phyloP scores from a whole-genome alignment of 2,797 vertebrate genomes.

The Iguana delicatissima region DNA sequence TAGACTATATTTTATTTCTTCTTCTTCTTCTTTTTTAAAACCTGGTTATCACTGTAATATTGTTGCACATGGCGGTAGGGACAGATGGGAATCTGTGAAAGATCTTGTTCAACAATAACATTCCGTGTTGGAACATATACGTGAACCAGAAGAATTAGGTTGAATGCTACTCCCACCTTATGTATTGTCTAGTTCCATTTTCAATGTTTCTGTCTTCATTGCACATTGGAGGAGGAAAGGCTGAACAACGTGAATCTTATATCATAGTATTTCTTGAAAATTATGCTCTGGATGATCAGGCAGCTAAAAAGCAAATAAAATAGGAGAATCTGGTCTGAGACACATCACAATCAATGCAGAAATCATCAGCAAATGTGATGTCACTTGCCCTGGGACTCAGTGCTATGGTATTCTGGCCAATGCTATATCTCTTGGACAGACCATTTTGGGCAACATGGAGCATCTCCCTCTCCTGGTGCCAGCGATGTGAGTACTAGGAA shows the following conservation, averaged over 20 bases:
- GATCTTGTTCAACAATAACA: background rate
- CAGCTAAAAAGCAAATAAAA: background rate
- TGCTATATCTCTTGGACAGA: too few relatives aligned
- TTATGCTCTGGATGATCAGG: background rate
- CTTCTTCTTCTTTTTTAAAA: background rate
- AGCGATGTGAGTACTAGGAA: too few relatives aligned
- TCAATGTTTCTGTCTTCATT: background rate
- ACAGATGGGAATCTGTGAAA: background rate
- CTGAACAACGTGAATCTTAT: background rate
- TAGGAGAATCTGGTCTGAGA: background rate
- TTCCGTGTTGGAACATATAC: background rate
- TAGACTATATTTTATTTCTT: constrained; percentile 4
- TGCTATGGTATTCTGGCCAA: too few relatives aligned
- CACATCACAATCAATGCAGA: background rate
- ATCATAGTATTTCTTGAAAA: background rate
- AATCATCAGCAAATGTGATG: background rate
- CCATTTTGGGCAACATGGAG: background rate
- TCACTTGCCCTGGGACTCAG: background rate
- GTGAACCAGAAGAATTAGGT: background rate
- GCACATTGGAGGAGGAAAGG: background rate
- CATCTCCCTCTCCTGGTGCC: background rate
- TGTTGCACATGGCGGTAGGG: background rate
- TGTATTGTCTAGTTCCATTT: background rate
- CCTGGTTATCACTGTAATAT: background rate
- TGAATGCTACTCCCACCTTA: background rate